Percentiles rank a stretch among this genome's conserved stretches.
Evolutionary conservation across 2,113 vertebrate genomes (phyloP).

Genomic region (Phasianus colchicus): DNA sequence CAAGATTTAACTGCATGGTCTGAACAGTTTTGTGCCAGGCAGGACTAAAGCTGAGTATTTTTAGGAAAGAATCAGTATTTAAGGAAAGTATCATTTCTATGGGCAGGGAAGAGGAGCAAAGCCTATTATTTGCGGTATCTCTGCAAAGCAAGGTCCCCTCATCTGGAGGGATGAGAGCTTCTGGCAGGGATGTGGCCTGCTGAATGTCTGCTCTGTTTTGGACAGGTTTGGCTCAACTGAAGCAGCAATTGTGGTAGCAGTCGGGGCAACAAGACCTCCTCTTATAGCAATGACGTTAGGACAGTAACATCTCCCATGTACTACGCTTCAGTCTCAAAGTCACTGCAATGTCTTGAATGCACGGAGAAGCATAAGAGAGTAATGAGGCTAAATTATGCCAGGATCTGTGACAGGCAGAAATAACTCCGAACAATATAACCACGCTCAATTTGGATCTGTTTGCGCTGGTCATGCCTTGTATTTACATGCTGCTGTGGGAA

Average conservation of each 20-base stretch:
- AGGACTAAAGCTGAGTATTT: neutral
- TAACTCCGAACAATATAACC: neutral
- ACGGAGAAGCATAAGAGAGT: neutral
- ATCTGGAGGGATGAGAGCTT: neutral
- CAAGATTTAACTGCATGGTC: neutral
- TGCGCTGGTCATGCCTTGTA: neutral
- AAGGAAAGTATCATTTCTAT: neutral
- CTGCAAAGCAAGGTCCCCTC: neutral
- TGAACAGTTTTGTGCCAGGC: neutral
- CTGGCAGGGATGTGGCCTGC: neutral
- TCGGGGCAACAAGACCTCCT: neutral
- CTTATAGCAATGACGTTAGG: neutral
- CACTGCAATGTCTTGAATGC: neutral
- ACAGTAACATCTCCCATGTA: neutral
- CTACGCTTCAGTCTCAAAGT: neutral
- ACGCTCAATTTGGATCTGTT: neutral
- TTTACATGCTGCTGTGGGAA: neutral
- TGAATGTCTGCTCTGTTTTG: neutral
- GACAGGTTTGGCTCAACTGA: neutral
- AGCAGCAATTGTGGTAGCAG: neutral
- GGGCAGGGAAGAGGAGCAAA: neutral
- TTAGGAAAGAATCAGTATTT: neutral
- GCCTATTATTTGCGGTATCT: neutral
- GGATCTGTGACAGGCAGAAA: conserved; percentile 2
- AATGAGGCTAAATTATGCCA: neutral